Conservation (phyloP, 1,140 invertebrate genomes). For the Drosophila ironensis region DNA sequence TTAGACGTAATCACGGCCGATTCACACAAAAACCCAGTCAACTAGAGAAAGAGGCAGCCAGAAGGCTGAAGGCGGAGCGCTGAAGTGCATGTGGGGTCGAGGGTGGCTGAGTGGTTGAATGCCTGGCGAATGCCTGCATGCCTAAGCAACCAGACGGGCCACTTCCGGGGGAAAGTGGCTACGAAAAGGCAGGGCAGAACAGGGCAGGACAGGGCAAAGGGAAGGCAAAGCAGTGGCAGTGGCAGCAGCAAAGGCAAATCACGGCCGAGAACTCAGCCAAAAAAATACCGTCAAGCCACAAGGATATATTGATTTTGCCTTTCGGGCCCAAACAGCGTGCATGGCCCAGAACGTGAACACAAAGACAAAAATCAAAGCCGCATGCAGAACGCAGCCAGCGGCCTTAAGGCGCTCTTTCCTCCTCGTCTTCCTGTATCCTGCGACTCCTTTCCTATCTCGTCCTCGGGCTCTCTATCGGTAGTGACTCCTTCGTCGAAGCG, state of each 20-base stretch:
- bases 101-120: slow-evolving; percentile 5
- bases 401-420: slow-evolving; percentile 34
- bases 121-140: slow-evolving; percentile 54
- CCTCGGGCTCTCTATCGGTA: slow-evolving; percentile 21
- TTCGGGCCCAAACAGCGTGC: slow-evolving; percentile 40
- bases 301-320: slow-evolving; percentile 68
- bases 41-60: not conserved
- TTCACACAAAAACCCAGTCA: slow-evolving; percentile 34
- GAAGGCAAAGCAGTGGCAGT: slow-evolving; percentile 2
- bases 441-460: not conserved
- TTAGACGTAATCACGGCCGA: slow-evolving; percentile 79
- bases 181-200: too few relatives aligned
- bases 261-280: slow-evolving; percentile 21
- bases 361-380: slow-evolving; percentile 59
- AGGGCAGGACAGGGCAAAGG: too few relatives aligned
- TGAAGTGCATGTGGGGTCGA: not conserved
- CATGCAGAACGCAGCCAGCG: slow-evolving; percentile 66
- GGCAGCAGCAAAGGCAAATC: slow-evolving; percentile 26
- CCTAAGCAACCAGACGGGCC: slow-evolving; percentile 50
- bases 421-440: slow-evolving; percentile 12
- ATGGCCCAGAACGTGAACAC: slow-evolving; percentile 55
- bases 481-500: slow-evolving; percentile 29
- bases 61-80: not conserved
- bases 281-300: slow-evolving; percentile 33
- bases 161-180: slow-evolving; percentile 38